phyloP scores from a whole-genome alignment of 2,113 vertebrate genomes.

The Daboia siamensis region DNA sequence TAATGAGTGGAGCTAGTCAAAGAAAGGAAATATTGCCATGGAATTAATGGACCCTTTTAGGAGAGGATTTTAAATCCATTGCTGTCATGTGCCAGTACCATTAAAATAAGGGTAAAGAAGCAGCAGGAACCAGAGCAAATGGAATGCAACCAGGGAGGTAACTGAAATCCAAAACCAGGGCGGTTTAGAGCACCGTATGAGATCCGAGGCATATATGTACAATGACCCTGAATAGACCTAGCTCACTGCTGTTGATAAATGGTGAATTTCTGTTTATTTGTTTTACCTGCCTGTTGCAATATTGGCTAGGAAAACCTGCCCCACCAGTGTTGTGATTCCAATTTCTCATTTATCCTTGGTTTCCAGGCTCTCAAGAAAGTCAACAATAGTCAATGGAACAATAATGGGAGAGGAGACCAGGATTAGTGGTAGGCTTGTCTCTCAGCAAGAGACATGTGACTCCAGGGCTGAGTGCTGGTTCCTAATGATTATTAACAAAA shows the following conservation, averaged over 20 bases:
- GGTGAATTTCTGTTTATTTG: constrained; percentile 54
- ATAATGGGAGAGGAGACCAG: constrained; percentile 55
- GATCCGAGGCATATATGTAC: constrained; percentile 32
- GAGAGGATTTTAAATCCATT: not conserved
- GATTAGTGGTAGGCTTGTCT: constrained; percentile 49
- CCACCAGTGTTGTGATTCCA: constrained; percentile 57
- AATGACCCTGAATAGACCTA: constrained; percentile 40
- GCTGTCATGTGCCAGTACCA: not conserved
- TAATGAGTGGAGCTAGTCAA: not conserved
- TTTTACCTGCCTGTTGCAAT: constrained; percentile 52
- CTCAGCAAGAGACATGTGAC: constrained; percentile 51
- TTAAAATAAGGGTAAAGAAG: not conserved
- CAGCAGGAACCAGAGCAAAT: not conserved
- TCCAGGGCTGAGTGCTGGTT: constrained; percentile 46
- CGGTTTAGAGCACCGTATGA: constrained; percentile 19
- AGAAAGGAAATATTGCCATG: not conserved
- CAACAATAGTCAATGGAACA: constrained; percentile 63
- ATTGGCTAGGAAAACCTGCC: constrained; percentile 57
- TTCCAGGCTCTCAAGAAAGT: constrained; percentile 59
- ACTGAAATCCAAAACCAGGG: not conserved
- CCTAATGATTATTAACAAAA: constrained; percentile 55
- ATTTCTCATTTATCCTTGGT: constrained; percentile 41
- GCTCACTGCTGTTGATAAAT: constrained; percentile 52
- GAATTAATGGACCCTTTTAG: not conserved
- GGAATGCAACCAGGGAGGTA: not conserved